A percentile compares a stretch with the other conserved stretches of the same genome.
Evolutionary conservation across 2,888 invertebrate species (phyloP).

Genomic region (Microplitis deprimator): DNA sequence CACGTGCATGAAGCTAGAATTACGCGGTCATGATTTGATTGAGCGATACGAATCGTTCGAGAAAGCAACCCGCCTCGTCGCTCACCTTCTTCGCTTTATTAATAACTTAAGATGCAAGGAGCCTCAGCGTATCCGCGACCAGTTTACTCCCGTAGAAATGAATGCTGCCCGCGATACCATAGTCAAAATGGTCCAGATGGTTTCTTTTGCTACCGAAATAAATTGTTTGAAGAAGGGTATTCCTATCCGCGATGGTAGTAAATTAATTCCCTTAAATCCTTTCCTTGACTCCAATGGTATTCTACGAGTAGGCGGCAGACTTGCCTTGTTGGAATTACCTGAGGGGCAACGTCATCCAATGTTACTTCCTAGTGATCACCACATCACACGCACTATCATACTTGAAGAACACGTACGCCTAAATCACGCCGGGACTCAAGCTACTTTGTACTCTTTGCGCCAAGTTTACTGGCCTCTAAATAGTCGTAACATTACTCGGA

Average conservation of each 20-base stretch:
- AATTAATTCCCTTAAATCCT: constrained; percentile 26
- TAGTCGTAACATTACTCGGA: constrained; percentile 33
- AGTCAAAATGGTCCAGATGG: constrained; percentile 16
- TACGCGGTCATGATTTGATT: background rate
- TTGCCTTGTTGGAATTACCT: constrained; percentile 25
- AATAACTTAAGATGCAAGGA: background rate
- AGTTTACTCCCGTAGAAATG: background rate
- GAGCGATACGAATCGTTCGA: background rate
- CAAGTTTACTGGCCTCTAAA: constrained; percentile 44
- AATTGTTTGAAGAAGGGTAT: constrained; percentile 2
- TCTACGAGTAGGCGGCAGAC: constrained; percentile 38
- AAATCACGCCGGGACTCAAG: constrained; percentile 41
- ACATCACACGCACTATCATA: constrained; percentile 26
- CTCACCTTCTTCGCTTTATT: background rate
- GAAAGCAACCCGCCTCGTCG: background rate
- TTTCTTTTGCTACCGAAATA: constrained; percentile 5
- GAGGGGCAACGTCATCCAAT: constrained; percentile 30
- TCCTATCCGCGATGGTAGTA: background rate
- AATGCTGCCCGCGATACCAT: background rate
- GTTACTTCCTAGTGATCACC: constrained; percentile 34
- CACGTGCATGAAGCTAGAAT: background rate
- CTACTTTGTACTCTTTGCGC: constrained; percentile 30
- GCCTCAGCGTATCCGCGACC: background rate
- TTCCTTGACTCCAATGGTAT: constrained; percentile 30
- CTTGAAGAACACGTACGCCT: constrained; percentile 29